Percentiles rank a stretch among this genome's conserved stretches.
Conservation (phyloP, 2,888 invertebrate genomes). For the Caenorhabditis japonica region DNA sequence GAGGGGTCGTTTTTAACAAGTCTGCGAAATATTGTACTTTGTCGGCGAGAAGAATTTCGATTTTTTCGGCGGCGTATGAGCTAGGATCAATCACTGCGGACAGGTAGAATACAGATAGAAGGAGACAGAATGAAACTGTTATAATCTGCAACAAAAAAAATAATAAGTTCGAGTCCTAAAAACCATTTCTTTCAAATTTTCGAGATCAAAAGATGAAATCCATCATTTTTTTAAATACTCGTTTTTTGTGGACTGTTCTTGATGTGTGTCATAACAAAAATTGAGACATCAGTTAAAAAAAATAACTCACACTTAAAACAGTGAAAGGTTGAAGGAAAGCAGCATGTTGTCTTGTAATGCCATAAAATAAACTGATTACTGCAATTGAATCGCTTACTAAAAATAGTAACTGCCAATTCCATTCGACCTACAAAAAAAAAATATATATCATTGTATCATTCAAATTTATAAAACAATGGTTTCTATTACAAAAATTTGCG, state of each 20-base stretch:
- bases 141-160: slow-evolving; percentile 50
- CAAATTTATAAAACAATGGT: not conserved
- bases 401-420: slow-evolving; percentile 63
- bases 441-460: not conserved
- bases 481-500: too few relatives aligned
- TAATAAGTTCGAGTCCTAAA: too few relatives aligned
- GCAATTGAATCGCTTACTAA: slow-evolving; percentile 57
- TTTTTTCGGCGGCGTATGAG: slow-evolving; percentile 58
- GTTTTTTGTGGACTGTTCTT: too few relatives aligned
- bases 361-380: slow-evolving; percentile 61
- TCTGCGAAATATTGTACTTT: slow-evolving; percentile 58
- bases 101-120: slow-evolving; percentile 54
- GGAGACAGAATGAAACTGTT: slow-evolving; percentile 56
- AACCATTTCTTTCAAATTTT: too few relatives aligned
- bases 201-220: too few relatives aligned
- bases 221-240: too few relatives aligned
- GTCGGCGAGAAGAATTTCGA: slow-evolving; percentile 56
- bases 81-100: slow-evolving; percentile 54
- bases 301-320: slow-evolving; percentile 60
- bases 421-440: slow-evolving; percentile 50
- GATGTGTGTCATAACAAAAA: too few relatives aligned
- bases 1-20: slow-evolving; percentile 45
- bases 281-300: too few relatives aligned
- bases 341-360: slow-evolving; percentile 52
- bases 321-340: slow-evolving; percentile 64